Conservation (phyloP, 1,140 invertebrate genomes). For the Fopius arisanus region DNA sequence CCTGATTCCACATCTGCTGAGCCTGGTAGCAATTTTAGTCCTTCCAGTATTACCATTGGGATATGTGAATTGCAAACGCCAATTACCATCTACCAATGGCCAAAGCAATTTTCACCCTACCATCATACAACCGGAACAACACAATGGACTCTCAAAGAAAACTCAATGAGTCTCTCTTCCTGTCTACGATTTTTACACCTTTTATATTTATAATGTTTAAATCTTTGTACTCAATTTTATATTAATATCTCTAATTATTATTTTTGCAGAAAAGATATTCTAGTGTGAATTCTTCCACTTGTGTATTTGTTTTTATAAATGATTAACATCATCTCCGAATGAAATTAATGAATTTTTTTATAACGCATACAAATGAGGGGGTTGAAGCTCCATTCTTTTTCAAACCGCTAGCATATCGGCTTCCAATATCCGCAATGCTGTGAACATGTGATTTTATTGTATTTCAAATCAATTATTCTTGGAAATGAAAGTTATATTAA, state of each 20-base stretch:
- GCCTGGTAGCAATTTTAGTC: slow-evolving; percentile 64
- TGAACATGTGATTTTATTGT: background rate
- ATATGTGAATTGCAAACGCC: background rate
- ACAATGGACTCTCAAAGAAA: background rate
- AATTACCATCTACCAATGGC: background rate
- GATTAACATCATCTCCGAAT: background rate
- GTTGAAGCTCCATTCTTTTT: background rate
- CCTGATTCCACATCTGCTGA: slow-evolving; percentile 69
- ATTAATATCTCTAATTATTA: background rate
- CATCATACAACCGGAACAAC: background rate
- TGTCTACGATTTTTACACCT: background rate
- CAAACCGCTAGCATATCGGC: background rate
- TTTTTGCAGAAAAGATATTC: background rate
- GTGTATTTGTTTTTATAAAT: background rate
- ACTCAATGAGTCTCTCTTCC: background rate
- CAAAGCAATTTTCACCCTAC: background rate
- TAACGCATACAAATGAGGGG: background rate
- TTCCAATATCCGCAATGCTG: background rate
- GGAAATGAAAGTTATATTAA: background rate
- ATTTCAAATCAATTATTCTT: background rate
- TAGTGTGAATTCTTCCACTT: background rate
- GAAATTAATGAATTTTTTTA: background rate
- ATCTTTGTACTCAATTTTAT: background rate
- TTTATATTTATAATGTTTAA: background rate
- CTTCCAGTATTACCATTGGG: slow-evolving; percentile 57